Percentiles rank a stretch among this genome's conserved stretches.
These are phyloP conservation scores for Palythoa heliodiscus DNA, from an alignment of 92 coral and sea anemone genomes.

Conservation along the genomic window DNA sequence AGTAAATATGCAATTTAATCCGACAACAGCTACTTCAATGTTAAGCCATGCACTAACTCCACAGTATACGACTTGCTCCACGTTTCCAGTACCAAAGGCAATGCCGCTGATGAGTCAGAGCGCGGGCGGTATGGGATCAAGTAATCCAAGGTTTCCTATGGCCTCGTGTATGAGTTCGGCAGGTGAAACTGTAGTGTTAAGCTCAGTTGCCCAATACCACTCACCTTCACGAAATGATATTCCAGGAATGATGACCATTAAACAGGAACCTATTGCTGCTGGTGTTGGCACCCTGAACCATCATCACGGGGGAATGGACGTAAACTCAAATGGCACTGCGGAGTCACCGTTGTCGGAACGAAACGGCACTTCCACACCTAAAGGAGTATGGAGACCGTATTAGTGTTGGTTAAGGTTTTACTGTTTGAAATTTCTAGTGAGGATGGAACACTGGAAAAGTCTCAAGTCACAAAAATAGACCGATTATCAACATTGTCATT, in stretches of 20 bases:
- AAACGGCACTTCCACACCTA: constrained; percentile 81
- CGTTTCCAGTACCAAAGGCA: constrained; percentile 82
- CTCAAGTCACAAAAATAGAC: neutral
- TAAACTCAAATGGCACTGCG: constrained; percentile 61
- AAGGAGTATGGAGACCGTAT: constrained; percentile 93
- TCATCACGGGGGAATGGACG: constrained; percentile 68
- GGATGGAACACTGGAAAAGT: neutral
- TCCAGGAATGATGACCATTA: constrained; percentile 71
- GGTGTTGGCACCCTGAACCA: constrained; percentile 69
- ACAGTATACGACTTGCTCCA: constrained; percentile 67
- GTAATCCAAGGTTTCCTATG: constrained; percentile 34
- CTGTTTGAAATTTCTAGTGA: neutral
- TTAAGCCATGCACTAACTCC: constrained; percentile 62
- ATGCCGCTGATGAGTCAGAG: constrained; percentile 74
- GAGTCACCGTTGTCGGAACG: constrained; percentile 74
- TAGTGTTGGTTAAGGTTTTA: constrained; percentile 14
- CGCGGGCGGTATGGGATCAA: constrained; percentile 49
- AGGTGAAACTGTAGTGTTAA: constrained; percentile 71
- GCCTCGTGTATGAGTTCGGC: constrained; percentile 63
- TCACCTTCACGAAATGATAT: constrained; percentile 78
- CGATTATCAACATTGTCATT: neutral
- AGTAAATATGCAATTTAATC: constrained; percentile 71
- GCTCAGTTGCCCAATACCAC: constrained; percentile 66
- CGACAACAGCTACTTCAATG: constrained; percentile 68
- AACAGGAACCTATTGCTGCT: constrained; percentile 81